phyloP scores from a whole-genome alignment of 2,797 vertebrate genomes.

The Chrysocyon brachyurus region DNA sequence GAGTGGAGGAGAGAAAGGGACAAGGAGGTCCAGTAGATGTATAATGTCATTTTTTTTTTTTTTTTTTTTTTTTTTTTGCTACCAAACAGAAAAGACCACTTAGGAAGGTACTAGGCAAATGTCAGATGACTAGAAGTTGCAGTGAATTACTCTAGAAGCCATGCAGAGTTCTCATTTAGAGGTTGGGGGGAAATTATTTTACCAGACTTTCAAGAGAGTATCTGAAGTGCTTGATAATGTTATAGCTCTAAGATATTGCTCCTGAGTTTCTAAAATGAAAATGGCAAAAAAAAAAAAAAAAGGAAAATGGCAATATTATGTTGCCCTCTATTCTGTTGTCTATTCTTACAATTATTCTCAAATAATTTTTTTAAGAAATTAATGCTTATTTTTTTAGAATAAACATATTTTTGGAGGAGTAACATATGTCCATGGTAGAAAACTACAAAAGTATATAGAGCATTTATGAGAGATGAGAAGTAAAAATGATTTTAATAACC shows the following conservation, averaged over 20 bases:
- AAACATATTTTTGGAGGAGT: neutral
- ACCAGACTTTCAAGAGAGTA: conserved; percentile 20
- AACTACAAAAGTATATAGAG: conserved; percentile 14
- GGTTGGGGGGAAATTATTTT: neutral
- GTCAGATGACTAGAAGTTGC: neutral
- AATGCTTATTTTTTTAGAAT: neutral
- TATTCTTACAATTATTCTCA: conserved; percentile 48
- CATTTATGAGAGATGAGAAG: neutral
- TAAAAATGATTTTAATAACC: neutral
- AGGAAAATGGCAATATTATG: conserved; percentile 48
- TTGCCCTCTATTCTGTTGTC: conserved; percentile 62
- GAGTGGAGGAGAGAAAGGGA: neutral
- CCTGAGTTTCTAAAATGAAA: conserved; percentile 34
- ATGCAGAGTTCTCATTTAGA: neutral
- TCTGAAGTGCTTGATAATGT: neutral
- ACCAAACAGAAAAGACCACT: neutral
- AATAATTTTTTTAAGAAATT: neutral
- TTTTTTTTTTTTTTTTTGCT: neutral
- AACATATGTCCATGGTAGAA: neutral
- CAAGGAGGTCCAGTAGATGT: neutral
- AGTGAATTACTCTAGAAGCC: neutral
- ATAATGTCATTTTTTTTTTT: neutral
- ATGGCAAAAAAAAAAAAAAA: conserved; percentile 54
- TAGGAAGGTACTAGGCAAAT: neutral
- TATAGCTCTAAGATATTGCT: neutral